Base-by-base conservation (phyloP, 2,113 vertebrate species). In the Platysteira castanea region DNA sequence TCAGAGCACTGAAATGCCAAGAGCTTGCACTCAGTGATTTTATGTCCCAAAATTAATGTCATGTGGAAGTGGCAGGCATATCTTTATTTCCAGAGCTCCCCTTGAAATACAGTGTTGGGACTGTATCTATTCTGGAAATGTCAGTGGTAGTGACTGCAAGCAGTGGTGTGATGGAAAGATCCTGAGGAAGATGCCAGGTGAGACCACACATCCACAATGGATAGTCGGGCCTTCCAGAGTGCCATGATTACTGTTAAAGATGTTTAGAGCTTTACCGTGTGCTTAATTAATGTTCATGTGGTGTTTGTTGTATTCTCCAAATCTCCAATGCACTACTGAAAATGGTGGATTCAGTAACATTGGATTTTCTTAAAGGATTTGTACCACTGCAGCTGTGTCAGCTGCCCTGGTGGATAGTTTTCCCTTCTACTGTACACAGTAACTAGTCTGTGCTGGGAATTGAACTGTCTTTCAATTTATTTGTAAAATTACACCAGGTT, bases 141-240 rank as follows among this genome's bases (percentile, higher is more conserved):
- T n/a, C 1, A 2, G n/a, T 70, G 33, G 33, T 56, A 1, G 1
- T 41, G 42, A 54, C 33, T 3, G 1, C 4, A 7, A 57, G 35
- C 0, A 2, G 47, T 13, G 13, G 9, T 42, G n/a, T 33, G 70
- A 56, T 42, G 14, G 63, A 33, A 46, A 22, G 19, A 24, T 60
- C 46, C 33, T 63, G 42, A 74, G 33, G 39, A 91, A 86, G 7
- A 35, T 67, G 13, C 23, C 17, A 15, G 39, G 27, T 83, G 18
- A 61, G 37, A 69, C 30, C 46, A 54, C 2, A 3, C 13, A 76
- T 31, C 37, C 27, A 6, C 42, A 52, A 24, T 18, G n/a, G 24
- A 33, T 39, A 44, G 35, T 53, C 11, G 4, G 42, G 37, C 47
- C 63, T 80, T 77, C 30, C 37, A 42, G 27, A 37, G 35, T 23